Evolutionary conservation across 1,140 invertebrate genomes (phyloP).

Genomic region (Pinna nobilis): DNA sequence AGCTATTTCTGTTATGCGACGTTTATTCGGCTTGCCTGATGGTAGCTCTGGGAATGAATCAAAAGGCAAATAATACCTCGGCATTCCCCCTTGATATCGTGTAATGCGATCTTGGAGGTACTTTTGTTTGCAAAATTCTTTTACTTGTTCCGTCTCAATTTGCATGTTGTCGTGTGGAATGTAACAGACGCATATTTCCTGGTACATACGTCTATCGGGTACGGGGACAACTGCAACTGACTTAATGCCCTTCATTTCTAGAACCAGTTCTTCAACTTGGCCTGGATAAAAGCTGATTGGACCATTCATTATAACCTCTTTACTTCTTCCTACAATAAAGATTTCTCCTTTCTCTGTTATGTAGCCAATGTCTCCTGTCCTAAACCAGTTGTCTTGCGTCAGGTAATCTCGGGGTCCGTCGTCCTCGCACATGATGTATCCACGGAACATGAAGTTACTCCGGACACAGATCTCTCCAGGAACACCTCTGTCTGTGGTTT

Average conservation of each 20-base stretch:
- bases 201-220: conserved; percentile 2
- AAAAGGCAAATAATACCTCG: conserved; percentile 1
- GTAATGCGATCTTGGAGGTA: not conserved
- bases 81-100: conserved; percentile 13
- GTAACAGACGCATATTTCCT: conserved; percentile 30
- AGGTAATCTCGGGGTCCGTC: too few species aligned
- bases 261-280: not conserved
- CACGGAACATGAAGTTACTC: too few species aligned
- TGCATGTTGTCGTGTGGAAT: not conserved
- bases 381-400: conserved; percentile 18
- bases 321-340: conserved; percentile 10
- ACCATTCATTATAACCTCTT: conserved; percentile 12
- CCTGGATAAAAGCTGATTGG: not conserved
- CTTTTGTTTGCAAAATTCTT: conserved; percentile 2
- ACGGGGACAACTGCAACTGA: not conserved
- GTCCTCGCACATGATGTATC: too few species aligned
- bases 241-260: conserved; percentile 4
- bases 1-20: too few species aligned
- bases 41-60: too few species aligned
- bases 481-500: too few species aligned
- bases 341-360: not conserved
- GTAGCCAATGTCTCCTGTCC: conserved; percentile 9
- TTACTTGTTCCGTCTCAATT: not conserved
- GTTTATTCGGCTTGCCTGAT: too few species aligned
- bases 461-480: too few species aligned